Evolutionary conservation across 2,888 invertebrate genomes (phyloP), one percentile per base, ranked within the genome.

Genomic region (Dryobotodes eremita): DNA sequence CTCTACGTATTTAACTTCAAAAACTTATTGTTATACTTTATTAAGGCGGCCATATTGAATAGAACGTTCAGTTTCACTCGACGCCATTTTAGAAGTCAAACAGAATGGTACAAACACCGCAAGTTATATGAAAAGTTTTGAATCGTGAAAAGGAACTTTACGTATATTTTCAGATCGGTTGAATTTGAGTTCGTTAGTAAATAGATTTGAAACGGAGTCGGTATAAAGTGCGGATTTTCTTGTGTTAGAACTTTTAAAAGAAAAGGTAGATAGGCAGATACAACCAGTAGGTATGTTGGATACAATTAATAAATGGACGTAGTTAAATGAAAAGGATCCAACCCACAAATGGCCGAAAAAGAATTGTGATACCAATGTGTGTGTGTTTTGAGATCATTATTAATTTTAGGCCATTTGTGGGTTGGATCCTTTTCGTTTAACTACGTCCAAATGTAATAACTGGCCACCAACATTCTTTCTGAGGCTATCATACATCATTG

Each of bases 131-230:
- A 77, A 87, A 91, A 87, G 85, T 86, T 87, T 71, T 80, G 87
- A 79, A 89, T 83, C 84, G 83, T 89, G 74, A 73, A 85, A 89
- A 71, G 86, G 74, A 91, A 89, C 84, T 90, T 89, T 88, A 36
- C 86, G 87, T 83, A 92, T 91, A 93, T 91, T 91, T 90, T 90
- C 82, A 68, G 75, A 88, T 86, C 79, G 86, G 87, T 87, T 87
- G 68, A 82, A 86, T 90, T 90, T 88, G 88, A 91, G 85, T 91
- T 90, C 84, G 71, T 88, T 88, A 87, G 86, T 90, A 89, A 90
- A 91, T 89, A 90, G 72, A 87, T 86, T 82, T 85, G 69, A 84
- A 86, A 85, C 76, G 72, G 79, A 75, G 61, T 70, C 62, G n/a
- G 36, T 68, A 68, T 65, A 71, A 57, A 83, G 59, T 71, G 20